Evolutionary conservation across 1,140 invertebrate species (phyloP), one percentile per base, ranked within the genome.

Genomic region (Oryctes rhinoceros): DNA sequence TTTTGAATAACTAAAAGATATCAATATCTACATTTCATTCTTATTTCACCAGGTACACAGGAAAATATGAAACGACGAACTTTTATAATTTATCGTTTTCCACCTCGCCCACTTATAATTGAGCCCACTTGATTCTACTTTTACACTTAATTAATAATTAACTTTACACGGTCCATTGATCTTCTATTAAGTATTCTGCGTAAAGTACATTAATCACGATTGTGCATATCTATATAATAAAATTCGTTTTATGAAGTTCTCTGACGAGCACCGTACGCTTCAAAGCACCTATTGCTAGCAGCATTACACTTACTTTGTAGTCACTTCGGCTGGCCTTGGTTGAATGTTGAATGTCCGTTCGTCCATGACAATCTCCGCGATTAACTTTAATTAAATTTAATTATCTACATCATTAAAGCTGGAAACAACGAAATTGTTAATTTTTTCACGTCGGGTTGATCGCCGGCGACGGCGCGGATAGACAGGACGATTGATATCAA

Each of bases 321-420:
- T 71, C 65, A 13, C 65, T 35, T 35, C 65, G 9, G 24, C 9
- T 37, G 65, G 6, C 65, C 65, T 71, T 37, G 24, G 20, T 20
- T 71, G 24, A 24, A 37, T 24, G 24, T 71, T 24, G 65, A 24
- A 37, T 24, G 24, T 71, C 24, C 65, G 37, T 24, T 71, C 65
- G 65, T 71, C 65, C 65, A 30, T 71, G 65, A 71, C 65, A 24
- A 71, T 71, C 65, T 71, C 24, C 65, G 65, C 65, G 65, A 71
- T 71, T 71, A 71, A 71, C 65, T 71, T 71, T 71, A 71, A 71
- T 71, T 71, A 71, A 71, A 71, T 71, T 71, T 71, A 71, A 71
- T 71, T 71, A 71, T 71, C 65, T 71, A 71, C 65, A 71, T 71
- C 65, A 71, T 71, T 71, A 71, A 71, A 71, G 65, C 65, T 71